Percentiles rank a stretch among this genome's conserved stretches.
These are phyloP conservation scores for Metacarcinus magister DNA, from an alignment of 2,888 invertebrate genomes.

Conservation along the genomic window DNA sequence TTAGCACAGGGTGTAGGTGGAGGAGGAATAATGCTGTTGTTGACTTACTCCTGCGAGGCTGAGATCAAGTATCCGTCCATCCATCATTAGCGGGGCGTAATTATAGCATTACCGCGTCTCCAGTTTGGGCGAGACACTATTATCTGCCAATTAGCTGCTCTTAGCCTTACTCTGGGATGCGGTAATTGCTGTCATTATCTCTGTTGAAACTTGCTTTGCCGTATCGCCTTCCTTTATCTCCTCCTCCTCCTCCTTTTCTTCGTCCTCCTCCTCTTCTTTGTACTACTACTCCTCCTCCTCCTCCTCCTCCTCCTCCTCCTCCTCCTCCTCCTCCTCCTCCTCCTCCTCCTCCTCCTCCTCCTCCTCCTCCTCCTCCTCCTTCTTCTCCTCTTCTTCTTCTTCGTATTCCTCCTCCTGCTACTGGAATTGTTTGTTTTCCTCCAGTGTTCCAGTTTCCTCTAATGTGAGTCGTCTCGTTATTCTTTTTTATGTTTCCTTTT, in stretches of 20 bases:
- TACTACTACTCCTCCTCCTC: not conserved
- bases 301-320: not conserved
- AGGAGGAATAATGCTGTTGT: not conserved
- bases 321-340: not conserved
- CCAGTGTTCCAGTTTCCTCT: not conserved
- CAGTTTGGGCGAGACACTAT: not conserved
- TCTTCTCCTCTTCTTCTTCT: not conserved
- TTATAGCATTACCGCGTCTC: not conserved
- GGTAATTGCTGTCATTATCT: conserved; percentile 29
- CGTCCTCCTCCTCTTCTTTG: not conserved
- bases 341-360: not conserved
- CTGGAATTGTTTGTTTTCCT: not conserved
- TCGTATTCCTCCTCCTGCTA: conserved; percentile 5
- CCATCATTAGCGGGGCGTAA: conserved; percentile 14
- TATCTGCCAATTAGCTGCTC: conserved; percentile 21
- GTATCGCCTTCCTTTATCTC: not conserved
- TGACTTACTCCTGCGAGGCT: not conserved
- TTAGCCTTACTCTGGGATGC: not conserved
- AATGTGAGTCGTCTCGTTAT: not conserved
- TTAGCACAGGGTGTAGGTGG: not conserved
- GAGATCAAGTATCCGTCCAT: not conserved
- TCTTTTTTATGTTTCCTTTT: not conserved
- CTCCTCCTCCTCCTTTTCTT: not conserved
- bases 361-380: not conserved
- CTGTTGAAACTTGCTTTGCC: not conserved